Evolutionary conservation across 1,140 invertebrate genomes (phyloP).

Genomic region (Nixonia krombeini): DNA sequence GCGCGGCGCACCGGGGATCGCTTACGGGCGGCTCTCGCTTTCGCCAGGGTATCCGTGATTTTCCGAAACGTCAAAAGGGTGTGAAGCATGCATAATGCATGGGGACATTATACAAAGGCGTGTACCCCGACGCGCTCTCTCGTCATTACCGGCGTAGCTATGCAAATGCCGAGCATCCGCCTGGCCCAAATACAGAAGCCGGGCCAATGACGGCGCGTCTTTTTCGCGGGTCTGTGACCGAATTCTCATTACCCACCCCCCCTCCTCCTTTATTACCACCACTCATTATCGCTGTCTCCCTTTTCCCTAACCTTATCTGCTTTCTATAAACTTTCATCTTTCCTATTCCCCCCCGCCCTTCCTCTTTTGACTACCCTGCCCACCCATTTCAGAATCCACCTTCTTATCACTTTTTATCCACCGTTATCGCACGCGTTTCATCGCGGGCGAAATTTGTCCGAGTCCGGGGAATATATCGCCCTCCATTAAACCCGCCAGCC

Average conservation of each 20-base stretch:
- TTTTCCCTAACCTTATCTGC: too few relatives aligned
- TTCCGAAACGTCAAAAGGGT: conserved; percentile 52
- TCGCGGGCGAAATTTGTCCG: not conserved
- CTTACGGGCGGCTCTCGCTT: conserved; percentile 19
- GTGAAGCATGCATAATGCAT: conserved; percentile 51
- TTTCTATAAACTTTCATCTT: too few relatives aligned
- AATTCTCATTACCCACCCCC: too few relatives aligned
- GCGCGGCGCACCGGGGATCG: conserved; percentile 23
- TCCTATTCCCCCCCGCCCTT: too few relatives aligned
- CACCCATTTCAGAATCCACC: too few relatives aligned
- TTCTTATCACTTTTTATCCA: too few relatives aligned
- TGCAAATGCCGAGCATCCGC: conserved; percentile 42
- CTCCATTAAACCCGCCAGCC: not conserved
- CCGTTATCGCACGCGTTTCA: too few relatives aligned
- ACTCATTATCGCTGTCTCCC: too few relatives aligned
- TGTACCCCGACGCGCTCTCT: conserved; percentile 39
- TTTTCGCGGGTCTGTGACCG: too few relatives aligned
- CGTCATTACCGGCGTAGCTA: conserved; percentile 47
- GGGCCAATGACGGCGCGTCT: not conserved
- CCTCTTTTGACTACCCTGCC: too few relatives aligned
- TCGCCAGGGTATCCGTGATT: conserved; percentile 44
- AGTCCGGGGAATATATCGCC: not conserved
- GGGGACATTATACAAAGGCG: conserved; percentile 49
- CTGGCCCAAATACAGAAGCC: conserved; percentile 36
- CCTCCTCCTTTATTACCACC: too few relatives aligned